Evolutionary conservation across 2,888 invertebrate species (phyloP).

Genomic region (Tetragonisca angustula): DNA sequence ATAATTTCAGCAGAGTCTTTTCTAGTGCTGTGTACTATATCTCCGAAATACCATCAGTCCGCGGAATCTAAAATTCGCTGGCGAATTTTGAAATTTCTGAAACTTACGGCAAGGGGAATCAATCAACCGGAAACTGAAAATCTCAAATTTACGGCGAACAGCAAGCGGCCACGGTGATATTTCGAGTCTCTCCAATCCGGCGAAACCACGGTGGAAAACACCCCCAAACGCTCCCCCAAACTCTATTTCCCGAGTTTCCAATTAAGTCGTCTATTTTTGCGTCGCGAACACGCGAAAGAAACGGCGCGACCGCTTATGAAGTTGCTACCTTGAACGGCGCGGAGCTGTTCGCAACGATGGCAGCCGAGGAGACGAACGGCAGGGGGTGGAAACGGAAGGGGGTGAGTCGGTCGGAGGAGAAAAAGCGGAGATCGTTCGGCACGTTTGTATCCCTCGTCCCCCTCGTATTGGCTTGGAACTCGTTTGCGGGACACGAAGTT

Average conservation of each 20-base stretch:
- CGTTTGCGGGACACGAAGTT: conserved; percentile 64
- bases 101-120: neutral
- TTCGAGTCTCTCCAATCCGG: neutral
- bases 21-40: neutral
- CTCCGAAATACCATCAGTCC: neutral
- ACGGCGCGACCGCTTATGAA: conserved; percentile 26
- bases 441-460: conserved; percentile 47
- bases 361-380: neutral
- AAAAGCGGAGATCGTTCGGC: conserved; percentile 45
- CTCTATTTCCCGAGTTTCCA: neutral
- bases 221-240: neutral
- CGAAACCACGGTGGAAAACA: neutral
- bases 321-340: conserved; percentile 18
- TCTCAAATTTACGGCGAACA: neutral
- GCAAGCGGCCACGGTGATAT: too few species aligned
- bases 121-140: neutral
- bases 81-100: neutral
- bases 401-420: conserved; percentile 3
- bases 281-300: conserved; percentile 1
- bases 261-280: conserved; percentile 20
- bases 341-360: neutral
- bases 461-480: conserved; percentile 60
- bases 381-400: neutral
- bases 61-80: neutral
- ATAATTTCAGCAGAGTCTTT: too few species aligned